A percentile compares a stretch with the other conserved stretches of the same genome.
These are phyloP conservation scores for Philopedon plagiatum DNA, from an alignment of 2,888 invertebrate species.

Conservation along the genomic window DNA sequence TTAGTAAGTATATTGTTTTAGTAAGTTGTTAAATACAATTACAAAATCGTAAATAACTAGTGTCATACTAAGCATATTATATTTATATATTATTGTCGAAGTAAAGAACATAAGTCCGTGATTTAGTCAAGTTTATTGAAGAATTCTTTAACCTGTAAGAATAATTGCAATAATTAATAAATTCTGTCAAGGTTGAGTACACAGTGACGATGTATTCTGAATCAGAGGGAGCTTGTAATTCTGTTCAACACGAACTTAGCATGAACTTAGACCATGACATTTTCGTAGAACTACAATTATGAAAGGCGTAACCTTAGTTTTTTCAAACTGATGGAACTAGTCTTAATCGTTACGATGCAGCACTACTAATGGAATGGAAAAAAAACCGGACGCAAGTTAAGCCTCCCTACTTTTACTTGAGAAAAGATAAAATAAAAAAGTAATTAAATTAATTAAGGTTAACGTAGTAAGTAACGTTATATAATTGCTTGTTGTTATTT, in stretches of 20 bases:
- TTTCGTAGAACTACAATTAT: slow-evolving; percentile 62
- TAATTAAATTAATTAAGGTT: slow-evolving; percentile 13
- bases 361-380: slow-evolving; percentile 22
- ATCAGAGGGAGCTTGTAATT: slow-evolving; percentile 58
- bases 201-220: slow-evolving; percentile 59
- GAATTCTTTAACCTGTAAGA: slow-evolving; percentile 52
- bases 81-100: slow-evolving; percentile 32
- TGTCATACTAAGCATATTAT: slow-evolving; percentile 41
- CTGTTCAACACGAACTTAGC: slow-evolving; percentile 55
- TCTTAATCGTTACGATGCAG: slow-evolving; percentile 36
- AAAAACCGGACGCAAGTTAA: slow-evolving; percentile 10
- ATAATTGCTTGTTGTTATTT: too few relatives aligned
- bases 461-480: too few relatives aligned
- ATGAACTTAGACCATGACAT: slow-evolving; percentile 66
- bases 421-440: slow-evolving; percentile 9
- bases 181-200: slow-evolving; percentile 59
- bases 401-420: slow-evolving; percentile 14
- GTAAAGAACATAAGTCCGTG: slow-evolving; percentile 42
- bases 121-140: slow-evolving; percentile 42
- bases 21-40: slow-evolving; percentile 33
- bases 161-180: slow-evolving; percentile 62
- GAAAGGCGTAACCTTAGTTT: slow-evolving; percentile 63
- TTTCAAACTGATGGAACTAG: slow-evolving; percentile 51
- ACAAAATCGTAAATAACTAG: slow-evolving; percentile 35
- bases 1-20: slow-evolving; percentile 34